phyloP scores from a whole-genome alignment of 2,888 invertebrate species.

The Volucella bombylans region DNA sequence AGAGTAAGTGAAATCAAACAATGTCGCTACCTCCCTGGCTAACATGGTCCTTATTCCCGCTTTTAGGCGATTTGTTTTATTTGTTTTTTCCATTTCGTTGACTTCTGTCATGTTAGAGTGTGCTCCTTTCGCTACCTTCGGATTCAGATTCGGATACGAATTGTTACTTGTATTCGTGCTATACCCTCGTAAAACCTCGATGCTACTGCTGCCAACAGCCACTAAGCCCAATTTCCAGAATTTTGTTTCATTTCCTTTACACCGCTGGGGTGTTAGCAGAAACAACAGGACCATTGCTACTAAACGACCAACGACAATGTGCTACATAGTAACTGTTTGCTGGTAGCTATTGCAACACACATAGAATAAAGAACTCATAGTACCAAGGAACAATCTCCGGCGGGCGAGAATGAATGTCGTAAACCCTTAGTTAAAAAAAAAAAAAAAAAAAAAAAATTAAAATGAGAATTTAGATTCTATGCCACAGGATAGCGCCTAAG shows the following conservation, averaged over 20 bases:
- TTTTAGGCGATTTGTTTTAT: conserved; percentile 13
- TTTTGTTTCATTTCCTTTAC: conserved; percentile 45
- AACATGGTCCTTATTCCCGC: background rate
- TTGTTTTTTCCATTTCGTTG: conserved; percentile 31
- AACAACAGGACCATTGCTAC: conserved; percentile 1
- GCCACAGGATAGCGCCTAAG: conserved; percentile 1
- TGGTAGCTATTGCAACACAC: background rate
- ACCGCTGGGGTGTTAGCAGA: conserved; percentile 15
- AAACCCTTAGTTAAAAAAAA: conserved; percentile 30
- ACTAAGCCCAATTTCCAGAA: conserved; percentile 55
- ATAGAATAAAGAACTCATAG: background rate
- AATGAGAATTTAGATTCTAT: conserved; percentile 55
- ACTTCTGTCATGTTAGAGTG: conserved; percentile 34
- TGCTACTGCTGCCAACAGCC: conserved; percentile 8
- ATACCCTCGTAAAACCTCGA: conserved; percentile 24
- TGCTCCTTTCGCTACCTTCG: background rate
- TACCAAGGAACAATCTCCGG: conserved; percentile 31
- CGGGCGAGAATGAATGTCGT: conserved; percentile 43
- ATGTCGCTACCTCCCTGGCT: background rate
- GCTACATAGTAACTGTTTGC: conserved; percentile 18
- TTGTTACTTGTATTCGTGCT: background rate
- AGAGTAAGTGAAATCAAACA: conserved; percentile 30
- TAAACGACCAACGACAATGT: conserved; percentile 39
- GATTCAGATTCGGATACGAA: too few relatives aligned
- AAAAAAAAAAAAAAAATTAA: conserved; percentile 31